Percentiles rank a stretch among this genome's conserved stretches.
These are phyloP conservation scores for Hoplostethus mediterraneus DNA, from an alignment of 2,797 vertebrate genomes.

Conservation along the genomic window DNA sequence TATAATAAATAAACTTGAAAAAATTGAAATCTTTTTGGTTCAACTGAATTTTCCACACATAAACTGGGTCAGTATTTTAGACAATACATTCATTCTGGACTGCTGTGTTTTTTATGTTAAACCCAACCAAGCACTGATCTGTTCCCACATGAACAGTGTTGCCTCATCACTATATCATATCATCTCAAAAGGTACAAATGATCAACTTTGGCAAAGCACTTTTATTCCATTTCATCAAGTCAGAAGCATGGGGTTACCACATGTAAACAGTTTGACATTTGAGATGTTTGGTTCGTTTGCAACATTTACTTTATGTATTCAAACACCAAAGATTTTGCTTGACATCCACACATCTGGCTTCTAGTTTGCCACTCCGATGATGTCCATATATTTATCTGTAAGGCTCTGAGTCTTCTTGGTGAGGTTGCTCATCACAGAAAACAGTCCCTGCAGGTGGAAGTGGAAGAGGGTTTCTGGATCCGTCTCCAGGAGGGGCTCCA, in stretches of 20 bases:
- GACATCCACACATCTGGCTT: neutral
- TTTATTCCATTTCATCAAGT: constrained; percentile 50
- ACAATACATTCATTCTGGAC: neutral
- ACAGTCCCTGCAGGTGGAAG: constrained; percentile 89
- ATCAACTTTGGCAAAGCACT: constrained; percentile 23
- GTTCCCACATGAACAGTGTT: neutral
- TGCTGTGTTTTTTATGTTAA: neutral
- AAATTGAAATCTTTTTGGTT: constrained; percentile 6
- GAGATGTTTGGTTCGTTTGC: constrained; percentile 9
- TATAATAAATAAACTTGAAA: constrained; percentile 61
- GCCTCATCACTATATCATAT: no score
- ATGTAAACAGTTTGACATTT: constrained; percentile 21
- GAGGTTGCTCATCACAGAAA: constrained; percentile 86
- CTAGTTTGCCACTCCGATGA: constrained; percentile 79
- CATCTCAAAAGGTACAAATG: neutral
- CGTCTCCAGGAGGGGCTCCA: constrained; percentile 59
- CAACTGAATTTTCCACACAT: neutral
- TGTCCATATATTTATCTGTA: constrained; percentile 89
- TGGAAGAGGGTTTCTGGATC: constrained; percentile 86
- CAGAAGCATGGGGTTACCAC: neutral
- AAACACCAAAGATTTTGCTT: neutral
- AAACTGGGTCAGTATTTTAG: neutral
- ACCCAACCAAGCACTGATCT: neutral
- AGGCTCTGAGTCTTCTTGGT: constrained; percentile 86
- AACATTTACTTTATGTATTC: neutral